Conservation (phyloP, 2,113 vertebrate species). For the Erpornis zantholeuca region DNA sequence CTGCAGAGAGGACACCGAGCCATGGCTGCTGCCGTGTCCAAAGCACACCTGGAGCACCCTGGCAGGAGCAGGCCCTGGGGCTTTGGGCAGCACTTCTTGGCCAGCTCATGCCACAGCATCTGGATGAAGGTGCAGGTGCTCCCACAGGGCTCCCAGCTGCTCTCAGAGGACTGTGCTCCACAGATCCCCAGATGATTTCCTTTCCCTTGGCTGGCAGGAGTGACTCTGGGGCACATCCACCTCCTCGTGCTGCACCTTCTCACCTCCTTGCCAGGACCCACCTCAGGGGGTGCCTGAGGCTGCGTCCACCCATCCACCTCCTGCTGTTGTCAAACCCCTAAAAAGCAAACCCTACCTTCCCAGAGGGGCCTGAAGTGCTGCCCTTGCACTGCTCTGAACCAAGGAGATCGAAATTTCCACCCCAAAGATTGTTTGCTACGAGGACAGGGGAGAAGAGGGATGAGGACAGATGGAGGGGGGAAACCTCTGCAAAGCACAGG, state of each 20-base stretch:
- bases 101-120: not conserved
- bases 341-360: not conserved
- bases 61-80: fast-evolving
- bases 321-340: not conserved
- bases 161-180: not conserved
- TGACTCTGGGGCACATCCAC: not conserved
- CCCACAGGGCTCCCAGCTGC: not conserved
- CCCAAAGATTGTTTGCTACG: not conserved
- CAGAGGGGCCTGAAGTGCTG: not conserved
- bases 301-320: not conserved
- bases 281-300: not conserved
- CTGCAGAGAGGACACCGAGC: fast-evolving
- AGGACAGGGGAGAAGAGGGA: not conserved
- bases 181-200: not conserved
- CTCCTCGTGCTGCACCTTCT: fast-evolving
- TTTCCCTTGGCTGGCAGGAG: not conserved
- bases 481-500: not conserved
- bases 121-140: not conserved
- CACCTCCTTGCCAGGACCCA: not conserved
- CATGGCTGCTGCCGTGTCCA: fast-evolving
- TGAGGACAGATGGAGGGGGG: not conserved
- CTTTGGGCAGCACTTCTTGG: not conserved
- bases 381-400: not conserved
- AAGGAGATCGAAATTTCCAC: not conserved
- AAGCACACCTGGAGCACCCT: not conserved